phyloP scores from a whole-genome alignment of 30 jellyfish, hydroid and myxozoan species.

The Pelagia noctiluca region DNA sequence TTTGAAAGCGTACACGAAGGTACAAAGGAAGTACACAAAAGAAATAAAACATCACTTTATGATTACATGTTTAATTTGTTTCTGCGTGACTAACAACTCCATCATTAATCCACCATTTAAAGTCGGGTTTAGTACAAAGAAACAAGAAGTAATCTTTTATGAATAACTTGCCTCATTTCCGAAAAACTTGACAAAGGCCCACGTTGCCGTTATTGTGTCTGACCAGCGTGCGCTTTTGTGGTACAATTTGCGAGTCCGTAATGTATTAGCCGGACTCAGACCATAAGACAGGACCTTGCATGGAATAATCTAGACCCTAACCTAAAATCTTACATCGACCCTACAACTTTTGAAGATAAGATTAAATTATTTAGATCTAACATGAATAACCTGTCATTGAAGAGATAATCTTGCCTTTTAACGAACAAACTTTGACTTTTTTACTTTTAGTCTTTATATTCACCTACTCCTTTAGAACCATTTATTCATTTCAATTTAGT shows the following conservation, averaged over 20 bases:
- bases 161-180: background rate
- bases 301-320: background rate
- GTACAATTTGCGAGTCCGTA: too few species aligned
- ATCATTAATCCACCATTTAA: too few species aligned
- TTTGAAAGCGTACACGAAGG: too few species aligned
- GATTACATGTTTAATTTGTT: too few species aligned
- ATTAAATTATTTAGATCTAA: background rate
- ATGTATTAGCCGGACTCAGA: too few species aligned
- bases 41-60: too few species aligned
- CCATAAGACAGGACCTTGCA: background rate
- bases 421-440: background rate
- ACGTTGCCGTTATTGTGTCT: constrained; percentile 6
- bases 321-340: background rate
- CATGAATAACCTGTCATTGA: background rate
- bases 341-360: background rate
- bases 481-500: background rate
- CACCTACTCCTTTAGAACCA: background rate
- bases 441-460: background rate
- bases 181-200: background rate
- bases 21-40: too few species aligned
- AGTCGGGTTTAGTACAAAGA: too few species aligned
- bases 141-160: too few species aligned
- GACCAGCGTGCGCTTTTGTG: constrained; percentile 14
- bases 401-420: background rate
- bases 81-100: too few species aligned